Evolutionary conservation across 2,113 vertebrate species (phyloP).

Genomic region (Eolophus roseicapilla): DNA sequence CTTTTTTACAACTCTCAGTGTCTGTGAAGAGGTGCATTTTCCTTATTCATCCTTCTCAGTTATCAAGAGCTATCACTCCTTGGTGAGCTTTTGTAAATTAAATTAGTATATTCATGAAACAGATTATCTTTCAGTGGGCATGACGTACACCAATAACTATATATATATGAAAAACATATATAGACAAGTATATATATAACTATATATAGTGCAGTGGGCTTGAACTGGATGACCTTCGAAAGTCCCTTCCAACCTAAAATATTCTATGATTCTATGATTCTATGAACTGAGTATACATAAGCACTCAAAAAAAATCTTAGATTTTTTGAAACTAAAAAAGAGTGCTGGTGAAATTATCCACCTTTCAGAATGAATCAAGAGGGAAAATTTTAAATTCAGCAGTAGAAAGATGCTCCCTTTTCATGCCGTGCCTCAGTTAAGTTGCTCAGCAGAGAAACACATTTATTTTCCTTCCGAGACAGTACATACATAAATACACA

Average conservation of each 20-base stretch:
- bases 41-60: neutral
- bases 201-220: neutral
- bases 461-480: neutral
- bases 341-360: neutral
- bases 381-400: neutral
- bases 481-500: neutral
- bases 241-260: neutral
- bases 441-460: neutral
- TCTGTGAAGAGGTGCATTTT: neutral
- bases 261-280: neutral
- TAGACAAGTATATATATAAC: neutral
- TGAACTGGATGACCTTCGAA: neutral
- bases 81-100: neutral
- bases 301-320: neutral
- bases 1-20: neutral
- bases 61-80: too few relatives aligned
- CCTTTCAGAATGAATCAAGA: neutral
- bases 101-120: neutral
- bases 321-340: neutral
- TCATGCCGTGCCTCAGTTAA: neutral
- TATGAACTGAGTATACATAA: neutral
- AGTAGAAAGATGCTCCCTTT: neutral
- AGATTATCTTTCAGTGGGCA: neutral
- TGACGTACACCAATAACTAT: neutral
- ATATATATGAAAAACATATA: neutral